phyloP scores from a whole-genome alignment of 2,888 invertebrate genomes.

The Diadegma fenestrale region DNA sequence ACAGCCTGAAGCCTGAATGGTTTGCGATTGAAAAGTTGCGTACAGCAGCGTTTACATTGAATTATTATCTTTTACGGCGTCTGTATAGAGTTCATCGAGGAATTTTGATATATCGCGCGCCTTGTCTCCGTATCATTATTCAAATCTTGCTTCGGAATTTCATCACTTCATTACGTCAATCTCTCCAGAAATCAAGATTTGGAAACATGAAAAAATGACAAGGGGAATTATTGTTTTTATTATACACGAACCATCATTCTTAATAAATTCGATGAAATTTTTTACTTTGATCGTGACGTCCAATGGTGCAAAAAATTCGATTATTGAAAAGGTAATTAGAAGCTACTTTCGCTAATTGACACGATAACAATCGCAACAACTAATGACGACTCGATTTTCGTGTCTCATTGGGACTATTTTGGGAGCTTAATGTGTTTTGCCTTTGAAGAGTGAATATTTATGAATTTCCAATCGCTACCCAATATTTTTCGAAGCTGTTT shows the following conservation, averaged over 20 bases:
- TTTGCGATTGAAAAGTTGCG: background rate
- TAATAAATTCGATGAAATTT: background rate
- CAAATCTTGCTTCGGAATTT: background rate
- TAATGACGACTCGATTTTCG: background rate
- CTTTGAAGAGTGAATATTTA: background rate
- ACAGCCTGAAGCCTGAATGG: constrained; percentile 12
- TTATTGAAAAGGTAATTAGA: background rate
- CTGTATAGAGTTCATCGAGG: background rate
- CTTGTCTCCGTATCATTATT: constrained; percentile 1
- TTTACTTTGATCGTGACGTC: background rate
- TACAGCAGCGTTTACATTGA: background rate
- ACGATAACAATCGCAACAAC: background rate
- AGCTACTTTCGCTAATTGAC: background rate
- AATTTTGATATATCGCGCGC: background rate
- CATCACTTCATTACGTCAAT: background rate
- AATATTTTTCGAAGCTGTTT: background rate
- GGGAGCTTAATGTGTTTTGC: background rate
- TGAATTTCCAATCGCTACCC: background rate
- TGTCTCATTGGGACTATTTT: background rate
- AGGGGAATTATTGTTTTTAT: background rate
- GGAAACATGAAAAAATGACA: background rate
- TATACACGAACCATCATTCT: background rate
- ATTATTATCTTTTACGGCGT: background rate
- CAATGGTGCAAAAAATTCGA: background rate
- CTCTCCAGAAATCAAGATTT: background rate